Evolutionary conservation across 1,140 invertebrate genomes (phyloP), one percentile per base, ranked within the genome.

Genomic region (Diorhabda carinulata): DNA sequence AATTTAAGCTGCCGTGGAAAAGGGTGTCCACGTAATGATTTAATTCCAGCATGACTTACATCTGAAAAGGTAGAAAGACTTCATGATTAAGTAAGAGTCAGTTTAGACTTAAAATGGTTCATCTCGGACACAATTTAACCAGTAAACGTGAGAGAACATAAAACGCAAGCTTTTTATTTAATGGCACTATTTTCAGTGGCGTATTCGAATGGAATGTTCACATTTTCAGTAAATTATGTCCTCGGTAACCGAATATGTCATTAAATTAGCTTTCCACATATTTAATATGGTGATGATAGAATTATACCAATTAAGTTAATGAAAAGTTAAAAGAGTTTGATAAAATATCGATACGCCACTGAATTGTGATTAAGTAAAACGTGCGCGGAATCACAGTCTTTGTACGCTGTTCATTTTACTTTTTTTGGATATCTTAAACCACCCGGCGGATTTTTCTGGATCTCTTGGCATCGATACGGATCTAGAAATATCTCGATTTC

Each of bases 381-480:
- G 25, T 43, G 47, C 42, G 25, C 25, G 3, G 3, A 58, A 74
- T 77, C 73, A 77, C 70, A 78, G 70, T 71, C 73, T 70, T 57
- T 77, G 72, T 10, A 68, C 64, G 61, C 70, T 77, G 10, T 83
- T 85, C 74, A 87, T 87, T 73, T 88, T 88, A 79, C 83, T 87
- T 78, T 86, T 86, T 70, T 83, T 86, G 0, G 80, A 80, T 71
- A 87, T 80, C 78, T 88, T 90, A 75, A 90, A 90, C 89, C 89
- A 90, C 67, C 88, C 88, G 44, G 89, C 87, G 66, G 87, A 87
- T 74, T 90, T 89, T 77, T 86, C 87, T 65, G 86, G 84, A 74
- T 90, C 87, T 72, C 88, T 87, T 68, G 88, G 88, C 83, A 90
- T 89, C 1, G 89, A 90, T 45, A 88, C 85, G 0, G 89, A 90